Evolutionary conservation across 2,888 invertebrate species (phyloP).

Genomic region (Ennomos fuscantarius): DNA sequence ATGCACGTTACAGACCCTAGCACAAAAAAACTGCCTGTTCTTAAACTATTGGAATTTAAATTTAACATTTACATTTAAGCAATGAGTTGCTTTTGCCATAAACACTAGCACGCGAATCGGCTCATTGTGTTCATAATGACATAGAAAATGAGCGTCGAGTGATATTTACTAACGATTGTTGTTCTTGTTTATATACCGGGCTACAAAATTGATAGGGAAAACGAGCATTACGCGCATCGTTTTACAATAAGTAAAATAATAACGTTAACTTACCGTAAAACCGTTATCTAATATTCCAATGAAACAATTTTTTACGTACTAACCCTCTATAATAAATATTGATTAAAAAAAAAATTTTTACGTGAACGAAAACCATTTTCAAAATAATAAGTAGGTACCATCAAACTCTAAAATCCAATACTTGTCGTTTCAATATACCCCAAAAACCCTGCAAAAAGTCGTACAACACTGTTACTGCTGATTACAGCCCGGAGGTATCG

Average conservation of each 20-base stretch:
- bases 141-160: slow-evolving; percentile 49
- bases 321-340: too few species aligned
- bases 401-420: slow-evolving; percentile 24
- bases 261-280: too few species aligned
- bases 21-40: too few species aligned
- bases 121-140: slow-evolving; percentile 56
- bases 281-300: too few species aligned
- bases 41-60: not conserved
- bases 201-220: not conserved
- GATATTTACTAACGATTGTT: slow-evolving; percentile 48
- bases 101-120: slow-evolving; percentile 48
- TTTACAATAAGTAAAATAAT: too few species aligned
- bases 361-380: not conserved
- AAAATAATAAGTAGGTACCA: not conserved
- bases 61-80: slow-evolving; percentile 15
- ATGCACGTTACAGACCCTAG: too few species aligned
- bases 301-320: not conserved
- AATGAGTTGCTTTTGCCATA: slow-evolving; percentile 38
- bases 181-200: slow-evolving; percentile 13
- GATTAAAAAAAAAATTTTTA: not conserved
- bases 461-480: slow-evolving; percentile 41
- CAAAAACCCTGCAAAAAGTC: slow-evolving; percentile 43
- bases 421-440: slow-evolving; percentile 38
- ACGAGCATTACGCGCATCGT: too few species aligned
- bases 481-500: slow-evolving; percentile 40